Evolutionary conservation across 2,888 invertebrate genomes (phyloP), one percentile per base, ranked within the genome.

Genomic region (Acleris holmiana): DNA sequence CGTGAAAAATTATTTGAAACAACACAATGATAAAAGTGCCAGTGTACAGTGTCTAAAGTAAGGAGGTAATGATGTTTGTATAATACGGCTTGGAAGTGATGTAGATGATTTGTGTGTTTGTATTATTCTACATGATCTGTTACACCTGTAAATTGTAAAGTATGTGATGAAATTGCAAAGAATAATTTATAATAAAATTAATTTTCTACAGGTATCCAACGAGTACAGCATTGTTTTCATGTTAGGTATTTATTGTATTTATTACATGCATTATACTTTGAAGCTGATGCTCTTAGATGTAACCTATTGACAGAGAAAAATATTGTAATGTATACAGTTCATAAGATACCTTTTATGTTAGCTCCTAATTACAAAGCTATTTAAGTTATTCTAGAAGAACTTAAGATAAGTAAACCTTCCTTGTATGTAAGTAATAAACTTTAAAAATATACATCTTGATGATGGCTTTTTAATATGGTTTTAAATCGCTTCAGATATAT

Each of bases 1-100:
- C 94, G 97, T 78, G 97, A 97, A 93, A 97, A 95, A 89, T 94
- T 97, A 81, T 96, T 95, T 78, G 95, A 96, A 85, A 93, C 89
- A 70, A 91, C 91, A 73, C 90, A 89, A 88, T 92, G 82, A 90
- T 85, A 79, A 79, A 71, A 82, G 86, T 86, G 86, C 77, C 76
- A 84, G 86, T 86, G 89, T 81, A 78, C 75, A 82, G 82, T 80
- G 77, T 76, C 60, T 71, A 71, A 71, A 71, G 17, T 64, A 69
- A 71, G 71, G 71, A 70, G 69, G 69, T 66, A 63, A 68, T 69
- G 63, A 67, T 68, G 56, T 65, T 68, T 67, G 56, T 68, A 69
- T 65, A 51, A 69, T 58, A 70, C 63, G 68, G 69, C 71, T 51
- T 63, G 41, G 63, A 68, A 72, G 67, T 66, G 56, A 68, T 64